Percentiles rank a stretch among this genome's conserved stretches.
These are phyloP conservation scores for Odocoileus virginianus DNA, from an alignment of 2,113 vertebrate species.

Conservation along the genomic window DNA sequence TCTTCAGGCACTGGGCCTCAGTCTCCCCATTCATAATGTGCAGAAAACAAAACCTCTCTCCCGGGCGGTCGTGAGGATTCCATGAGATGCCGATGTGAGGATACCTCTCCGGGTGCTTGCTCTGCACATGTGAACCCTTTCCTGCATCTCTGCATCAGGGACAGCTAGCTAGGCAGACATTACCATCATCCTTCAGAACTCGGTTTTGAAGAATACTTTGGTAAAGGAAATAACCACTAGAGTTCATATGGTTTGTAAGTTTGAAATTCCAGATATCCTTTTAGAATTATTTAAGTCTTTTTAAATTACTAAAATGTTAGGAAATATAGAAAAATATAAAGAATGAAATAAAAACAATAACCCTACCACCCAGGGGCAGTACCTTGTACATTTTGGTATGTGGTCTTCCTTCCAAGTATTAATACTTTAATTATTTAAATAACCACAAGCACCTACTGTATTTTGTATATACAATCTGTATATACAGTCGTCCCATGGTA, in stretches of 20 bases:
- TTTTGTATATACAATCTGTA: background rate
- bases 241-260: background rate
- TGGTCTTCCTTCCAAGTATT: background rate
- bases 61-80: background rate
- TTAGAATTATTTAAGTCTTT: background rate
- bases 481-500: rapidly evolving
- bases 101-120: background rate
- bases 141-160: background rate
- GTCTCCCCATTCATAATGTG: background rate
- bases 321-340: background rate
- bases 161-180: background rate
- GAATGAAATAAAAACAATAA: background rate
- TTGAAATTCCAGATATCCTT: constrained; percentile 21
- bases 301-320: background rate
- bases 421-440: background rate
- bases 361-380: background rate
- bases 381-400: background rate
- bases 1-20: background rate
- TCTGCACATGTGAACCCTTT: background rate
- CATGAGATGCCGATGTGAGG: background rate
- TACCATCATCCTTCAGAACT: background rate
- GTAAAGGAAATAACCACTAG: background rate
- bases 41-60: background rate
- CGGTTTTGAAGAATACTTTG: background rate
- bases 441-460: background rate